Conservation (phyloP, 2,113 vertebrate species). For the Theristicus caerulescens region DNA sequence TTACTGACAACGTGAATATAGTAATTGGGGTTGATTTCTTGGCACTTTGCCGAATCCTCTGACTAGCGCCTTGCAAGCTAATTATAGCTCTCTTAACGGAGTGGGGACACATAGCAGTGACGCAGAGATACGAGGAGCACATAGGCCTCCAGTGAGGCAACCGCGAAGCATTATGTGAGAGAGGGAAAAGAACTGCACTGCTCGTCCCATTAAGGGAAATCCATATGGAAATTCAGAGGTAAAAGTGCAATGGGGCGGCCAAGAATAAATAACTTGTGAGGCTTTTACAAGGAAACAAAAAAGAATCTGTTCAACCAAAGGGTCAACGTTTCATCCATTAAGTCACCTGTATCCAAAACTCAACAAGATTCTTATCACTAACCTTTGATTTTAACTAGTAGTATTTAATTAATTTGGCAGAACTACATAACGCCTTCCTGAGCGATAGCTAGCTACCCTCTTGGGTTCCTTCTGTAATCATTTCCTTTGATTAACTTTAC, state of each 20-base stretch:
- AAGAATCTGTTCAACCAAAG: background rate
- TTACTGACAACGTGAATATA: conserved; percentile 83
- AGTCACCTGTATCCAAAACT: background rate
- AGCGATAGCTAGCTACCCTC: background rate
- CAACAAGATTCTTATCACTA: conserved; percentile 7
- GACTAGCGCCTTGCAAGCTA: conserved; percentile 80
- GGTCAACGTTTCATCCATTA: background rate
- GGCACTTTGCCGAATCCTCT: conserved; percentile 76
- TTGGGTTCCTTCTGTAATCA: conserved; percentile 48
- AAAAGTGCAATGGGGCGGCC: background rate
- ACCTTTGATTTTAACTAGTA: conserved; percentile 38
- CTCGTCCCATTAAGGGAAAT: background rate
- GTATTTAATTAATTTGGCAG: conserved; percentile 58
- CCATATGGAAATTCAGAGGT: background rate
- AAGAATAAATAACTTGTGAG: background rate
- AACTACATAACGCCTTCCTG: background rate
- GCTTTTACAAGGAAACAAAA: background rate
- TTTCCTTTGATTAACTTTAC: conserved; percentile 61
- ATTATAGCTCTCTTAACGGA: conserved; percentile 81
- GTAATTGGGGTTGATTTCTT: conserved; percentile 89
- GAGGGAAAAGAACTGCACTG: background rate
- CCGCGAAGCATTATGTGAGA: background rate
- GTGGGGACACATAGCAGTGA: conserved; percentile 64
- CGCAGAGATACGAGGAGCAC: conserved; percentile 55
- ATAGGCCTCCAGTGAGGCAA: conserved; percentile 53